A percentile compares a stretch with the other conserved stretches of the same genome.
Evolutionary conservation across 2,888 invertebrate genomes (phyloP).

Genomic region (Tetropium fuscum): DNA sequence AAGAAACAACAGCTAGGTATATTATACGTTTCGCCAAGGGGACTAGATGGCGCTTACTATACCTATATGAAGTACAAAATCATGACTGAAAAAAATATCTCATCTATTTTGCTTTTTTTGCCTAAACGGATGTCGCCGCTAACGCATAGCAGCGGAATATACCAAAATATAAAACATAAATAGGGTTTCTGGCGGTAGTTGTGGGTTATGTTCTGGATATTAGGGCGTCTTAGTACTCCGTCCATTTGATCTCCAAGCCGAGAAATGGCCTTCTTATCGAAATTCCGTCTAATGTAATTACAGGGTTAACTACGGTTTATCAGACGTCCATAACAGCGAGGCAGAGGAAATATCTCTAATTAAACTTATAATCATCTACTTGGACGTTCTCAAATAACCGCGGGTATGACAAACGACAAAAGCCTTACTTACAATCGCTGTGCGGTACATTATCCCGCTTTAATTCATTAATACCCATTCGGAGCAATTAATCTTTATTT

Average conservation of each 20-base stretch:
- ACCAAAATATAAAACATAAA: slow-evolving; percentile 3
- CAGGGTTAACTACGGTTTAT: slow-evolving; percentile 26
- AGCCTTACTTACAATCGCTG: background rate
- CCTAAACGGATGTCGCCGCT: no score
- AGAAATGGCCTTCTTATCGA: slow-evolving; percentile 27
- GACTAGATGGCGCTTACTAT: no score
- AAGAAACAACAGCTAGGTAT: no score
- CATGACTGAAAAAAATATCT: no score
- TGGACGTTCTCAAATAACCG: slow-evolving; percentile 16
- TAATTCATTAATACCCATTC: slow-evolving; percentile 6
- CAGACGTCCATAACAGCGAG: slow-evolving; percentile 18
- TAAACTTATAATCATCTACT: slow-evolving; percentile 27
- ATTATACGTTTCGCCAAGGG: no score
- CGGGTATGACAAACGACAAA: slow-evolving; percentile 16
- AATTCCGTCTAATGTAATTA: slow-evolving; percentile 30
- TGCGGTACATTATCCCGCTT: slow-evolving; percentile 1
- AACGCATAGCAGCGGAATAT: no score
- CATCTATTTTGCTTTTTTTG: no score
- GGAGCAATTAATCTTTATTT: slow-evolving; percentile 8
- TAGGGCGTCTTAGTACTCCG: slow-evolving; percentile 3
- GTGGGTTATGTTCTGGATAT: slow-evolving; percentile 7
- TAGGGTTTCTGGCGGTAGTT: background rate
- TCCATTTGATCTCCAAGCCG: background rate
- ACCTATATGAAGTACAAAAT: no score
- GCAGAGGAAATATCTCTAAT: slow-evolving; percentile 25